Evolutionary conservation across 2,113 vertebrate genomes (phyloP).

Genomic region (Choloepus hoffmanni): DNA sequence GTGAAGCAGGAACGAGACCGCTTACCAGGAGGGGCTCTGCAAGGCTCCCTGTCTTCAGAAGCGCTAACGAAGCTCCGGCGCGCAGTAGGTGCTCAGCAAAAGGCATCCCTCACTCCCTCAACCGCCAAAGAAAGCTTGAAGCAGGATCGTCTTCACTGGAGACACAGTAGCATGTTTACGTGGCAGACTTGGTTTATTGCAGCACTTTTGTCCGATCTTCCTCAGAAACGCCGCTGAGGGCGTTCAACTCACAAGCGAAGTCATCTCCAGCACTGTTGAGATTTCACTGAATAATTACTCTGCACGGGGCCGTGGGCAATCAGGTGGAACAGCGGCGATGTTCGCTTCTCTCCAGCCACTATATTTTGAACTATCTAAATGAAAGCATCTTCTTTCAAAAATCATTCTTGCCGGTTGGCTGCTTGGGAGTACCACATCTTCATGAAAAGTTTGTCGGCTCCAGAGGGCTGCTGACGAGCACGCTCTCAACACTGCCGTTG

Average conservation of each 20-base stretch:
- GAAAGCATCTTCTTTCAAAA: not conserved
- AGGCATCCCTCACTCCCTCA: not conserved
- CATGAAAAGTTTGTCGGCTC: not conserved
- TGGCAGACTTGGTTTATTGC: slow-evolving; percentile 4
- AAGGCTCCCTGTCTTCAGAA: not conserved
- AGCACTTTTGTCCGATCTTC: not conserved
- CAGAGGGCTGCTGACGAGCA: not conserved
- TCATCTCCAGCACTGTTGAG: not conserved
- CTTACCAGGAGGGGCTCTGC: not conserved
- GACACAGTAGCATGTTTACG: not conserved
- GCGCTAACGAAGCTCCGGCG: not conserved
- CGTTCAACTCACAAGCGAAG: not conserved
- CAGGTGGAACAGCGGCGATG: not conserved
- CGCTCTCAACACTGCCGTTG: not conserved
- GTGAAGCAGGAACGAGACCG: not conserved
- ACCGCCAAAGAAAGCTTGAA: not conserved
- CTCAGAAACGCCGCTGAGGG: not conserved
- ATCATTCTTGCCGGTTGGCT: not conserved
- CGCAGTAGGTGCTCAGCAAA: not conserved
- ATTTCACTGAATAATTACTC: slow-evolving; percentile 3
- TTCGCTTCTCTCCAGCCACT: not conserved
- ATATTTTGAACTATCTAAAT: not conserved
- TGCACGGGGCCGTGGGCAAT: not conserved
- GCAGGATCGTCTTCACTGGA: not conserved
- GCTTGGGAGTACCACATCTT: not conserved